Conservation (phyloP, 2,113 vertebrate genomes). For the Heterotis niloticus region DNA sequence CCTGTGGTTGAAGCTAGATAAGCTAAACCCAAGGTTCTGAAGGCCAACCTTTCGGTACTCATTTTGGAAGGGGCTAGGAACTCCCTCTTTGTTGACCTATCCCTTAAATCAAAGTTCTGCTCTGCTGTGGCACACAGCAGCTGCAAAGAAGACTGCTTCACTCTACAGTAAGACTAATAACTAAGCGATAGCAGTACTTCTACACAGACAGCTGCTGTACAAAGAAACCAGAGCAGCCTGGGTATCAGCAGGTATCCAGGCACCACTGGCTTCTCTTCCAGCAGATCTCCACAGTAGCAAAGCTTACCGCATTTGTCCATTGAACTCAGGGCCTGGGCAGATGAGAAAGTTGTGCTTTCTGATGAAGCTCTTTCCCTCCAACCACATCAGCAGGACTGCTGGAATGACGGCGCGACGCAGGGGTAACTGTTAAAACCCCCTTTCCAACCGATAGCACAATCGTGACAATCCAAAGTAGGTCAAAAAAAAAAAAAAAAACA, state of each 20-base stretch:
- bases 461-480: slow-evolving; percentile 44
- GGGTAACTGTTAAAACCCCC: not conserved
- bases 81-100: not conserved
- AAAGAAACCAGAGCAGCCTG: not conserved
- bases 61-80: not conserved
- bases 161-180: not conserved
- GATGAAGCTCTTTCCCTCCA: not conserved
- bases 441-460: too few species aligned
- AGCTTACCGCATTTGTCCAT: not conserved
- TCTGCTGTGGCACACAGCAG: too few species aligned
- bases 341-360: not conserved
- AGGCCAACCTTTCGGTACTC: too few species aligned
- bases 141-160: not conserved
- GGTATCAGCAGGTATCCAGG: not conserved
- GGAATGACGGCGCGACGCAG: not conserved
- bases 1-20: too few species aligned
- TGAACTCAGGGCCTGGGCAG: not conserved
- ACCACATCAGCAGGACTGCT: not conserved
- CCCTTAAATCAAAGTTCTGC: not conserved
- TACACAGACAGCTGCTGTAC: not conserved
- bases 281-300: not conserved
- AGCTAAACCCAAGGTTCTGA: too few species aligned
- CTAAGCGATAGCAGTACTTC: not conserved
- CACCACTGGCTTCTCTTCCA: not conserved
- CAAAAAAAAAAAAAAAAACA: slow-evolving; percentile 53